These are phyloP conservation scores for Druon quercuslanigerum DNA, from an alignment of 1,140 invertebrate genomes.

Conservation along the genomic window DNA sequence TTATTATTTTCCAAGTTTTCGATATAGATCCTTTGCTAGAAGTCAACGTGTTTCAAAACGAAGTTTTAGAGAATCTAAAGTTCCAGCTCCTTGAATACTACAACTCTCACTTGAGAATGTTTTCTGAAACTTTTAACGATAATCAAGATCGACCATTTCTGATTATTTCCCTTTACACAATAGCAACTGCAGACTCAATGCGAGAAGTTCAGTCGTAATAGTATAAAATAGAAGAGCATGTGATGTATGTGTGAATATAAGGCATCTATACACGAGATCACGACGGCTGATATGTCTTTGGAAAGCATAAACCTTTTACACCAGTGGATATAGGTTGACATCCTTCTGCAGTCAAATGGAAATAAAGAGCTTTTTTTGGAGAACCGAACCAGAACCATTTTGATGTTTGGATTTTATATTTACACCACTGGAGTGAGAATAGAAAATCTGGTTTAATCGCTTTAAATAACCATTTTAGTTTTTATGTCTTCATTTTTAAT, in stretches of 20 bases:
- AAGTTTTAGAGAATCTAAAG: slow-evolving; percentile 15
- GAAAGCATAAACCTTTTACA: slow-evolving; percentile 13
- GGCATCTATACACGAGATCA: neutral
- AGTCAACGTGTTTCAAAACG: slow-evolving; percentile 6
- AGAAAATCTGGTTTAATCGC: neutral
- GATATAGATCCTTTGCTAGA: neutral
- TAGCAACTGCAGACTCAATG: neutral
- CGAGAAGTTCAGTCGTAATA: neutral
- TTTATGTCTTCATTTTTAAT: no score
- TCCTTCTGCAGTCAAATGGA: neutral
- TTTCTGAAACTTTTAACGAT: neutral
- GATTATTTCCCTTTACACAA: neutral
- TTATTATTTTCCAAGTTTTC: neutral
- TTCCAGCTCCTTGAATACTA: slow-evolving; percentile 11
- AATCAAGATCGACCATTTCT: slow-evolving; percentile 16
- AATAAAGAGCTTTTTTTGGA: slow-evolving; percentile 4
- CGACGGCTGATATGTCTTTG: neutral
- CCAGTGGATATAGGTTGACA: neutral
- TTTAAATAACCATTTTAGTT: no score
- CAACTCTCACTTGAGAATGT: slow-evolving; percentile 6
- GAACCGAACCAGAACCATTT: neutral
- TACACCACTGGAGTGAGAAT: neutral
- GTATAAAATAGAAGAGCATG: neutral
- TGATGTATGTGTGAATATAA: neutral
- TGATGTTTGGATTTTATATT: neutral